Percentiles rank a stretch among this genome's conserved stretches.
Conservation (phyloP, 2,797 vertebrate genomes). For the Micrastur ruficollis region DNA sequence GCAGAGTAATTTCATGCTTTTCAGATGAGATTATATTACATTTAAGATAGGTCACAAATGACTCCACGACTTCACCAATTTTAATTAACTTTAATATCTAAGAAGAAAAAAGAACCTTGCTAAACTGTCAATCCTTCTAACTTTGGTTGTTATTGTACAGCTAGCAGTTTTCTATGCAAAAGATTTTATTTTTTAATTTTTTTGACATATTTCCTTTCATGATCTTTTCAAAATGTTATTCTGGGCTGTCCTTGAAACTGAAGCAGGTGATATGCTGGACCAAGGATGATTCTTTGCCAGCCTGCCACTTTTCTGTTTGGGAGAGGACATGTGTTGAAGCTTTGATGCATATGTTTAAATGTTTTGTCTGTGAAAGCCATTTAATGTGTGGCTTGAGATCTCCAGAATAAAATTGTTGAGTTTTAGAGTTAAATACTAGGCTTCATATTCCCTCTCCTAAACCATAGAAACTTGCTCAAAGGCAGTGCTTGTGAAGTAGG, state of each 20-base stretch:
- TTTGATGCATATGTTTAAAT: background rate
- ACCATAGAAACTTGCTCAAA: background rate
- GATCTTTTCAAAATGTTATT: background rate
- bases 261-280: background rate
- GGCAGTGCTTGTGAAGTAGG: background rate
- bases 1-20: constrained; percentile 71
- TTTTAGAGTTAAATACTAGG: background rate
- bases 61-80: constrained; percentile 47
- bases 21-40: constrained; percentile 65
- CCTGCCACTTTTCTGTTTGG: background rate
- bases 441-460: background rate
- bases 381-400: background rate
- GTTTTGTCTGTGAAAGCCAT: background rate
- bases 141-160: constrained; percentile 15
- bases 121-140: constrained; percentile 32
- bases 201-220: background rate
- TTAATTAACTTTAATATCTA: constrained; percentile 65
- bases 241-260: background rate
- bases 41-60: constrained; percentile 51
- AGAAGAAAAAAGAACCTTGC: constrained; percentile 21
- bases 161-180: background rate
- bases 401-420: background rate
- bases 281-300: background rate
- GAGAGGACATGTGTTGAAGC: background rate
- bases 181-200: background rate